These are phyloP conservation scores for Nematolebias whitei DNA, from an alignment of 2,113 vertebrate species.

Conservation along the genomic window DNA sequence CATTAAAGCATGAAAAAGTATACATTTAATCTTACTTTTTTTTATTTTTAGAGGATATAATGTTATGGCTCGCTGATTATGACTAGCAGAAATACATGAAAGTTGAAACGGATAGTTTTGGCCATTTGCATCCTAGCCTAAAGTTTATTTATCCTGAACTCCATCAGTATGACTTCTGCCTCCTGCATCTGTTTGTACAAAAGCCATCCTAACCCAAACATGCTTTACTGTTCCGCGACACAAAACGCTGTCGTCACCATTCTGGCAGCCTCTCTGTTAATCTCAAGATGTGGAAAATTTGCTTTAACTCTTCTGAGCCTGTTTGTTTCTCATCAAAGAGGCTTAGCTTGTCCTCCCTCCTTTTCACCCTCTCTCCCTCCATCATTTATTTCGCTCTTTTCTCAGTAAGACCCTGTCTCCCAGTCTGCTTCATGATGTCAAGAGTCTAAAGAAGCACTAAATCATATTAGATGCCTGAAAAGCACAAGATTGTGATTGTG, in stretches of 20 bases:
- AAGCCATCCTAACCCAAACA: neutral
- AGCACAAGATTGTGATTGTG: slow-evolving; percentile 14
- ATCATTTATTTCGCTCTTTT: slow-evolving; percentile 16
- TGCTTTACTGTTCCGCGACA: neutral
- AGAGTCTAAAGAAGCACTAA: slow-evolving; percentile 14
- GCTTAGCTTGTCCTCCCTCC: slow-evolving; percentile 29
- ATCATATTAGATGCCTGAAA: slow-evolving; percentile 24
- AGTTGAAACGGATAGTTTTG: no score
- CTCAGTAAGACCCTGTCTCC: slow-evolving; percentile 32
- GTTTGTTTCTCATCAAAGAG: slow-evolving; percentile 45
- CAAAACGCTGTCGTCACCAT: slow-evolving; percentile 27
- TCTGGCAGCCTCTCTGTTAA: slow-evolving; percentile 36
- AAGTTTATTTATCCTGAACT: no score
- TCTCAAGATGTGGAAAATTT: slow-evolving; percentile 30
- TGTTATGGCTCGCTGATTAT: no score
- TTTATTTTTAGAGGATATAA: no score
- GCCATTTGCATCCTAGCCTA: no score
- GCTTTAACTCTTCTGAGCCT: slow-evolving; percentile 43
- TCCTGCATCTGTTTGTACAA: neutral
- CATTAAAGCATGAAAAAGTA: no score
- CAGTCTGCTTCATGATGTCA: slow-evolving; percentile 20
- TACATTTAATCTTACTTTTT: no score
- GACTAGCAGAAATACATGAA: no score
- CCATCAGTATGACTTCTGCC: neutral
- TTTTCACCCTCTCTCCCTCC: neutral